Percentiles rank a stretch among this genome's conserved stretches.
Conservation (phyloP, 2,113 vertebrate species). For the Gnathonemus echidnorhynchus region DNA sequence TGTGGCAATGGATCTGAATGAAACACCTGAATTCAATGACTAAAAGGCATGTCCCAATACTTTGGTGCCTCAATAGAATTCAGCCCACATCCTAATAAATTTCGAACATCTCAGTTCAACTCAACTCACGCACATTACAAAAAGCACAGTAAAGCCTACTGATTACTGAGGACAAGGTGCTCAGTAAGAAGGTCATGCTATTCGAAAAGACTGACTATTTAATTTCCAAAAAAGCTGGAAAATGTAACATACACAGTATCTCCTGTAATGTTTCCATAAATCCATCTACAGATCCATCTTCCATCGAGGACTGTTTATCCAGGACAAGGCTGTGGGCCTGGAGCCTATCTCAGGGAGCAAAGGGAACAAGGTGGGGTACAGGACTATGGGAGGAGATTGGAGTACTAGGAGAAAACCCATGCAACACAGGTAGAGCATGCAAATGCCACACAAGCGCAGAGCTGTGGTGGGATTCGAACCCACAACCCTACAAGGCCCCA, state of each 20-base stretch:
- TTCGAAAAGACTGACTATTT: neutral
- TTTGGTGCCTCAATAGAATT: neutral
- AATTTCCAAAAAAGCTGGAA: neutral
- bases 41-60: neutral
- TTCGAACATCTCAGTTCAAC: neutral
- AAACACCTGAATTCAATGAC: neutral
- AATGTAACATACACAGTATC: neutral
- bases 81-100: neutral
- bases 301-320: neutral
- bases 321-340: neutral
- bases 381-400: neutral
- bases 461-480: neutral
- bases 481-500: neutral
- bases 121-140: neutral
- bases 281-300: neutral
- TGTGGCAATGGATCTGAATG: neutral
- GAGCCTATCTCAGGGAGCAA: neutral
- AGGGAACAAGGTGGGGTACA: neutral
- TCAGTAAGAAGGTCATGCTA: neutral
- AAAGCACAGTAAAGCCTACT: neutral
- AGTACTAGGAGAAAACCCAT: neutral
- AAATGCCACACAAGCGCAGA: neutral
- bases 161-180: neutral
- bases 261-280: neutral
- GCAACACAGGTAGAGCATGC: neutral